Base-by-base conservation (phyloP, 2,888 invertebrate species). In the Patella depressa region DNA sequence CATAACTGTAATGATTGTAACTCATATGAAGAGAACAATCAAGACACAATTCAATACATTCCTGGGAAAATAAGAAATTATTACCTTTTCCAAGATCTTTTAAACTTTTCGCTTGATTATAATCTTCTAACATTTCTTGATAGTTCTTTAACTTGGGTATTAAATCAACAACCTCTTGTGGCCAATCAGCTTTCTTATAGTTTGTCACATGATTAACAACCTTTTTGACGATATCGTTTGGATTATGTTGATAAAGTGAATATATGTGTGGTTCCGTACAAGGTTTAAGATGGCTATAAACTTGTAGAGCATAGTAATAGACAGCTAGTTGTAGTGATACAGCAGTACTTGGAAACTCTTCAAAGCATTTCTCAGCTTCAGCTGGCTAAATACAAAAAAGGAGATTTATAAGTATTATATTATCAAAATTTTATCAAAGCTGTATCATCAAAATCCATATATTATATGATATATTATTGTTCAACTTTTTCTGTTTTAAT, bases 51-150 rank as follows among this genome's bases (percentile, higher is more conserved):
- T 45, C 45, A 45, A 9, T 45, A 9, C 45, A 7, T 9, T 45
- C 65, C 17, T 3, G 70, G 65, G 14, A 34, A 24, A 71, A 24
- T 17, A 17, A 71, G 71, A 53, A 53, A 15, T 45, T 73, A 78
- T 73, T 55, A 79, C 93, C 93, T 86, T 90, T 91, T 53, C 91
- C 91, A 57, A 93, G 89, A 53, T 87, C 85, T 73, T 90, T 88
- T 19, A 93, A 85, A 15, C 91, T 87, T 81, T 92, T 89, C 14
- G 92, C 93, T 85, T 93, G 93, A 55, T 89, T 87, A 80, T 89
- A 91, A 82, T 93, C 92, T 55, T 88, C 89, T 78, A 92, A 81
- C 83, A 90, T 85, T 57, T 90, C 89, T 71, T 89, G 84, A 79
- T 91, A 92, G 53, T 89, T 83, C 34, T 86, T 80, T 72, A 92